Percentiles rank a stretch among this genome's conserved stretches.
Conservation (phyloP, 2,797 vertebrate species). For the Sebastes paucispinis region DNA sequence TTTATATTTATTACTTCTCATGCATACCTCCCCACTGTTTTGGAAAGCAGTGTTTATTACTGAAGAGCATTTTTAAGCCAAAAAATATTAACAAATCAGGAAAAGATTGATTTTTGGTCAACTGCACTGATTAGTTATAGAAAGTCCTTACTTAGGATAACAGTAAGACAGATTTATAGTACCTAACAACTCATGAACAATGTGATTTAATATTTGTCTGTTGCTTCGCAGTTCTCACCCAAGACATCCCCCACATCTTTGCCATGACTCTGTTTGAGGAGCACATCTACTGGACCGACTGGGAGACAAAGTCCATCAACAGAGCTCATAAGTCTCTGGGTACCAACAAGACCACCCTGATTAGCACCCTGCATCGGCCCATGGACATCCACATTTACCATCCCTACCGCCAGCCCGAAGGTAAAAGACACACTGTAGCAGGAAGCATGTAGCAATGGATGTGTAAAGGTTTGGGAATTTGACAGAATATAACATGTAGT, state of each 20-base stretch:
- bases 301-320: constrained; percentile 99
- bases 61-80: background rate
- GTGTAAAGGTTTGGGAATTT: background rate
- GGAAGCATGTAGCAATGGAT: background rate
- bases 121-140: background rate
- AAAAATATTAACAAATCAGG: background rate
- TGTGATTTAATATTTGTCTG: background rate
- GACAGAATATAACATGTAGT: background rate
- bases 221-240: constrained; percentile 55
- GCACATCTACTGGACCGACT: constrained; percentile 98
- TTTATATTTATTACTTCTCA: background rate
- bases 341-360: constrained; percentile 90
- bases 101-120: background rate
- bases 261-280: constrained; percentile 98
- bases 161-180: background rate
- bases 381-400: constrained; percentile 95
- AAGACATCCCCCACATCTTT: constrained; percentile 98
- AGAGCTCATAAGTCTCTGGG: constrained; percentile 90
- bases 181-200: background rate
- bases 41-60: background rate
- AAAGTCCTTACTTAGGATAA: background rate
- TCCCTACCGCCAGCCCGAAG: constrained; percentile 76
- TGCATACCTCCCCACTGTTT: background rate
- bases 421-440: constrained; percentile 31
- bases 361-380: constrained; percentile 95